Evolutionary conservation across 2,888 invertebrate species (phyloP).

Genomic region (Schizotus pectinicornis): DNA sequence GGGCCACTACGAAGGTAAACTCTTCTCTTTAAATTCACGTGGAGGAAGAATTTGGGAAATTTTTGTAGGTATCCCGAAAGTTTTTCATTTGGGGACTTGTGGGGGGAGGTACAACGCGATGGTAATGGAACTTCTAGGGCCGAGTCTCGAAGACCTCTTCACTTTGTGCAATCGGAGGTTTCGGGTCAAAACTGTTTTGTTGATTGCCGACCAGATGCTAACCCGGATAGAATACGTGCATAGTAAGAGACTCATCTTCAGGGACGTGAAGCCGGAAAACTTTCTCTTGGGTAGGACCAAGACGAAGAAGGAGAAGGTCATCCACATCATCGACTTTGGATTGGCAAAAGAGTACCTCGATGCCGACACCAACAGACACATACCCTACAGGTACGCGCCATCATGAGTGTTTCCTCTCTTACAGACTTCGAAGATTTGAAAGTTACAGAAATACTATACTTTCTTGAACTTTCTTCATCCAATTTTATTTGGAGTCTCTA

Average conservation of each 20-base stretch:
- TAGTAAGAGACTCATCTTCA: slow-evolving; percentile 97
- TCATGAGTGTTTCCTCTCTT: no score
- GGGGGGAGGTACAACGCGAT: slow-evolving; percentile 75
- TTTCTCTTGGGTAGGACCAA: slow-evolving; percentile 98
- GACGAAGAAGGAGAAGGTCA: slow-evolving; percentile 97
- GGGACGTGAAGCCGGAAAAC: slow-evolving; percentile 99
- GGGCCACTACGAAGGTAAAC: slow-evolving; percentile 88
- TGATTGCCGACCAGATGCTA: slow-evolving; percentile 76
- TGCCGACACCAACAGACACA: slow-evolving; percentile 99
- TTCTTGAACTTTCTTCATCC: no score
- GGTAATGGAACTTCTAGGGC: slow-evolving; percentile 75
- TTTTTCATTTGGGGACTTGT: slow-evolving; percentile 77
- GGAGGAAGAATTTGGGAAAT: neutral
- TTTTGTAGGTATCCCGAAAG: slow-evolving; percentile 68
- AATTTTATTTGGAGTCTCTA: no score
- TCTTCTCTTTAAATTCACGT: neutral
- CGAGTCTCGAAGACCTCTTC: slow-evolving; percentile 76
- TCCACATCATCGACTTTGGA: slow-evolving; percentile 99
- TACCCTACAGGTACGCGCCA: slow-evolving; percentile 76
- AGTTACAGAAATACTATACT: no score
- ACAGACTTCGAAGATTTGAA: no score
- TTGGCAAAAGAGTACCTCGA: slow-evolving; percentile 99
- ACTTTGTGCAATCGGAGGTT: slow-evolving; percentile 75
- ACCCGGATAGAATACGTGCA: slow-evolving; percentile 99
- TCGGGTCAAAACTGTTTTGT: slow-evolving; percentile 73